A percentile compares a stretch with the other conserved stretches of the same genome.
phyloP scores from a whole-genome alignment of 2,888 invertebrate genomes.

The Microdon myrmicae region DNA sequence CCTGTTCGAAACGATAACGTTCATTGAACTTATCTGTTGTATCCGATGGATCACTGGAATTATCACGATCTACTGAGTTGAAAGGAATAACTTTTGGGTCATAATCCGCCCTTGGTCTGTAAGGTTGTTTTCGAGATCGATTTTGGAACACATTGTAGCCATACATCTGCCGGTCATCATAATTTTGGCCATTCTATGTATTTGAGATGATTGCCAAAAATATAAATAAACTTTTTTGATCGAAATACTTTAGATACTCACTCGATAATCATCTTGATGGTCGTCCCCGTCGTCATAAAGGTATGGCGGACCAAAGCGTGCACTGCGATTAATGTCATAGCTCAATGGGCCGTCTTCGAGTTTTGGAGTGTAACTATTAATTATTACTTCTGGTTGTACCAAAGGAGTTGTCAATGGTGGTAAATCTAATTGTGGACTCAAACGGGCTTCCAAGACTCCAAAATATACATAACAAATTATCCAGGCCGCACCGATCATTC shows the following conservation, averaged over 20 bases:
- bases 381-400: conserved; percentile 59
- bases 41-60: conserved; percentile 60
- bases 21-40: conserved; percentile 57
- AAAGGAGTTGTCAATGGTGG: conserved; percentile 68
- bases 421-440: conserved; percentile 69
- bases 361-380: conserved; percentile 61
- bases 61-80: conserved; percentile 41
- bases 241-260: conserved; percentile 44
- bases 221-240: not conserved
- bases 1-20: conserved; percentile 68
- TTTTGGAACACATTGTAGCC: conserved; percentile 50
- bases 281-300: conserved; percentile 59
- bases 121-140: conserved; percentile 59
- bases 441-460: conserved; percentile 23
- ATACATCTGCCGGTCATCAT: conserved; percentile 60
- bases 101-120: conserved; percentile 50
- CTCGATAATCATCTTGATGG: conserved; percentile 63
- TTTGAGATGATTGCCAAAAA: not conserved
- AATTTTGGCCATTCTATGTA: conserved; percentile 61
- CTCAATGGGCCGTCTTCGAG: conserved; percentile 54
- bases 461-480: conserved; percentile 28
- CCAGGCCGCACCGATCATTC: conserved; percentile 56
- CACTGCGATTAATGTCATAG: conserved; percentile 63
- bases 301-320: conserved; percentile 65
- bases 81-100: not conserved